A percentile compares a stretch with the other conserved stretches of the same genome.
phyloP scores from a whole-genome alignment of 2,113 vertebrate genomes.

The Rhinichthys klamathensis region DNA sequence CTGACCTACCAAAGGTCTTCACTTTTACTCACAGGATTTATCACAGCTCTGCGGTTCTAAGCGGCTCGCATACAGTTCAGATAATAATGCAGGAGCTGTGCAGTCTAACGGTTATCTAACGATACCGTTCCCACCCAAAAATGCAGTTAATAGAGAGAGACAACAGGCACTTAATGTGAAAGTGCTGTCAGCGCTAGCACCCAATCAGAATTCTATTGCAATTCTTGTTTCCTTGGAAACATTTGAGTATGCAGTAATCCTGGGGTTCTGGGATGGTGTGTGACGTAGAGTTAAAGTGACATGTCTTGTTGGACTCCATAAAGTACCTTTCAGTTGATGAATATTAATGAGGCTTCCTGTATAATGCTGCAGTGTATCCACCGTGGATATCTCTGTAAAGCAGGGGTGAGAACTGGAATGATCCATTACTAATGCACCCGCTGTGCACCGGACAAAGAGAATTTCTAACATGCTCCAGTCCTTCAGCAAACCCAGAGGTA shows the following conservation, averaged over 20 bases:
- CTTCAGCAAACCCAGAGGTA: slow-evolving; percentile 4
- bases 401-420: slow-evolving; percentile 26
- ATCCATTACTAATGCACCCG: slow-evolving; percentile 35
- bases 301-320: slow-evolving; percentile 34
- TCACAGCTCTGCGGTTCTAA: not conserved
- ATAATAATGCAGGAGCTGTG: slow-evolving; percentile 11
- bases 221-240: slow-evolving; percentile 39
- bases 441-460: not conserved
- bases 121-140: not conserved
- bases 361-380: slow-evolving; percentile 27
- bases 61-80: not conserved
- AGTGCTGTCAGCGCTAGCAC: slow-evolving; percentile 10
- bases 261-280: slow-evolving; percentile 1
- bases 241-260: slow-evolving; percentile 18
- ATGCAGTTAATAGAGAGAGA: slow-evolving; percentile 24
- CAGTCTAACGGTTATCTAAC: not conserved
- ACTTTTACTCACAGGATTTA: slow-evolving; percentile 34
- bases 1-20: slow-evolving; percentile 45
- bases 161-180: slow-evolving; percentile 28
- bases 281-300: slow-evolving; percentile 28
- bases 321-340: slow-evolving; percentile 31
- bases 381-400: slow-evolving; percentile 22
- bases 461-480: slow-evolving; percentile 21
- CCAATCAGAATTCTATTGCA: slow-evolving; percentile 15
- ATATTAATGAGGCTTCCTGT: slow-evolving; percentile 45